Evolutionary conservation across 2,113 vertebrate genomes (phyloP).

Genomic region (Ictalurus furcatus): DNA sequence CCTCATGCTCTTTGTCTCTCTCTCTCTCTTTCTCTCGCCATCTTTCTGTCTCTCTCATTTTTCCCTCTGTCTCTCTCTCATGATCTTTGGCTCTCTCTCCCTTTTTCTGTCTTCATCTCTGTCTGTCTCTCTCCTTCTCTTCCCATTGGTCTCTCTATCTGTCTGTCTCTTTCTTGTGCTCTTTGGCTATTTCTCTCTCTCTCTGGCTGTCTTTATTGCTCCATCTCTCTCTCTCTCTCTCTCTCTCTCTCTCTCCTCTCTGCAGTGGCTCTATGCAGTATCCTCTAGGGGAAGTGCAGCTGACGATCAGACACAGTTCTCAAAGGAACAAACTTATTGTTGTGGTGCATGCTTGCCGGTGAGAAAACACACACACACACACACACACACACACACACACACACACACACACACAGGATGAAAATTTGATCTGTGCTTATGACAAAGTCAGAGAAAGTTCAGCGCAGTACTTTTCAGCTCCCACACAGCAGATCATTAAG

Average conservation of each 20-base stretch:
- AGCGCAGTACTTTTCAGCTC: not conserved
- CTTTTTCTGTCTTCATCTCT: not conserved
- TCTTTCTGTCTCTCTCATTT: not conserved
- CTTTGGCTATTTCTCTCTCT: conserved; percentile 19
- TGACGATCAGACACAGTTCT: conserved; percentile 91
- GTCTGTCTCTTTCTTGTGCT: not conserved
- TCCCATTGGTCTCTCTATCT: not conserved
- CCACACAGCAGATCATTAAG: conserved; percentile 3
- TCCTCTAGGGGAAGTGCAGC: conserved; percentile 91
- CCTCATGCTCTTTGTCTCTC: not conserved
- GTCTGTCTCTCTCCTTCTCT: not conserved
- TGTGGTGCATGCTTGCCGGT: conserved; percentile 93
- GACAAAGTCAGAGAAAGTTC: not conserved
- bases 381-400: not conserved
- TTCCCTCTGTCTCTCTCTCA: not conserved
- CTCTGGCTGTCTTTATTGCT: not conserved
- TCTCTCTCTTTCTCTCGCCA: not conserved
- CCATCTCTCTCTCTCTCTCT: no score
- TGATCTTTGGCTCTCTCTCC: not conserved
- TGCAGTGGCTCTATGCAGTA: conserved; percentile 85
- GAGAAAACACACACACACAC: conserved; percentile 54
- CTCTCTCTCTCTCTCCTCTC: conserved; percentile 20
- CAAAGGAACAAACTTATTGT: conserved; percentile 97
- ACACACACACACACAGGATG: not conserved
- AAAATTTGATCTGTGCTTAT: not conserved